Base-by-base conservation (phyloP, 2,797 vertebrate genomes). In the Aplochiton taeniatus region DNA sequence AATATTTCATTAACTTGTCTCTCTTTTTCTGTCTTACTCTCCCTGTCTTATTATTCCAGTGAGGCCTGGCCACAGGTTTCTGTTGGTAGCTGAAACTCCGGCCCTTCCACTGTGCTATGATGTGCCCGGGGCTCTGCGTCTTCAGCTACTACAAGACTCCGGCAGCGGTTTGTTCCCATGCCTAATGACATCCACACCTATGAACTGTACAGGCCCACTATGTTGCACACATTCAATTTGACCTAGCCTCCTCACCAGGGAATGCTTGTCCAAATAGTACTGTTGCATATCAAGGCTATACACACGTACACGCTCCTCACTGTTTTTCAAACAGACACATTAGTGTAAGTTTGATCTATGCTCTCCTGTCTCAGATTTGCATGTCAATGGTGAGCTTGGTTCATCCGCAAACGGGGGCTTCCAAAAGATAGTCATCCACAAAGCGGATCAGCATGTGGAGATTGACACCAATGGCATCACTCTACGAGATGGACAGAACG, bases 81-180 rank as follows among this genome's bases (percentile, higher is more conserved):
- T 92, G 62, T 13, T 87, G 1, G 77, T 77, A 62, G n/a, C 78
- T 53, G 72, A 61, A 7, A 81, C 58, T 53, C 65, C 58, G 11
- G 62, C 75, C 19, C 16, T 61, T 20, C 83, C 86, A 1, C 65
- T 92, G 4, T 93, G 92, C 66, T 92, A 84, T 58, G 82, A 89
- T 1, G 9, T 91, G 19, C n/a, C 13, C 46, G 58, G 48, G 48
- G 0, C 6, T 0, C 10, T 17, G 6, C 12, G 8, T 9, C 78
- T 92, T n/a, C 83, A 73, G 80, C 82, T 93, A 8, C 71, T 92
- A 47, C 70, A 82, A 44, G 67, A 80, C 64, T 64, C 82, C 63
- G 75, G 12, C 61, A 75, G 63, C 19, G 87, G 92, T 92, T 70
- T 82, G 79, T 80, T 63, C 62, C 62, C 14, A n/a, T n/a, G n/a